Evolutionary conservation across 2,888 invertebrate species (phyloP).

Genomic region (Serrognathus titanus): DNA sequence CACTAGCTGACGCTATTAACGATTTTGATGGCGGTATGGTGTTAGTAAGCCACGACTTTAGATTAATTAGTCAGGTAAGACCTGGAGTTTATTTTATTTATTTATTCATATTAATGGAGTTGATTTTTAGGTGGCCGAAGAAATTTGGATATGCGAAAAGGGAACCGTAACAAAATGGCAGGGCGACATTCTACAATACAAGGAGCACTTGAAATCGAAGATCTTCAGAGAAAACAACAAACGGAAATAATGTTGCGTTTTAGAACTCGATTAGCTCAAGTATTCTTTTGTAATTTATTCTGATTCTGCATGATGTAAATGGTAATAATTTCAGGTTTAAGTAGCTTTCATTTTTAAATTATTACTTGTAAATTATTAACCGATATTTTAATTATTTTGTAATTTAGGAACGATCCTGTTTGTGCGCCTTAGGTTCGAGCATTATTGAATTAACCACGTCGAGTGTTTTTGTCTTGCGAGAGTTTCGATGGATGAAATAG

Average conservation of each 20-base stretch:
- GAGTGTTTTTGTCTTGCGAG: no score
- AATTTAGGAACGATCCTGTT: no score
- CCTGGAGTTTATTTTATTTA: neutral
- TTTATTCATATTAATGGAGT: neutral
- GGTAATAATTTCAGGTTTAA: no score
- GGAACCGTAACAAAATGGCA: conserved; percentile 95
- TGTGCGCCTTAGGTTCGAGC: no score
- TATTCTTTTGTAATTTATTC: no score
- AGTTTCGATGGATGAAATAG: no score
- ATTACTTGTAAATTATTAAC: no score
- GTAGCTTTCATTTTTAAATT: no score
- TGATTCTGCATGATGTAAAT: no score
- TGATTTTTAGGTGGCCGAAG: conserved; percentile 83
- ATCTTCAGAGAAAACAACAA: conserved; percentile 67
- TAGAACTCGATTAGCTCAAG: neutral
- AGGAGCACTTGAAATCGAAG: conserved; percentile 87
- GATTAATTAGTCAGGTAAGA: conserved; percentile 93
- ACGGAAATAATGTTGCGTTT: conserved; percentile 24
- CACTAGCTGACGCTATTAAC: conserved; percentile 94
- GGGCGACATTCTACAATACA: conserved; percentile 93
- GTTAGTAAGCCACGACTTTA: conserved; percentile 98
- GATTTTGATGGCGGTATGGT: conserved; percentile 99
- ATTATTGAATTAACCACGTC: no score
- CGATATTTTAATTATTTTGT: no score
- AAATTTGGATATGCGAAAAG: conserved; percentile 99